A percentile compares a stretch with the other conserved stretches of the same genome.
Conservation (phyloP, 2,113 vertebrate species). For the Condylura cristata region DNA sequence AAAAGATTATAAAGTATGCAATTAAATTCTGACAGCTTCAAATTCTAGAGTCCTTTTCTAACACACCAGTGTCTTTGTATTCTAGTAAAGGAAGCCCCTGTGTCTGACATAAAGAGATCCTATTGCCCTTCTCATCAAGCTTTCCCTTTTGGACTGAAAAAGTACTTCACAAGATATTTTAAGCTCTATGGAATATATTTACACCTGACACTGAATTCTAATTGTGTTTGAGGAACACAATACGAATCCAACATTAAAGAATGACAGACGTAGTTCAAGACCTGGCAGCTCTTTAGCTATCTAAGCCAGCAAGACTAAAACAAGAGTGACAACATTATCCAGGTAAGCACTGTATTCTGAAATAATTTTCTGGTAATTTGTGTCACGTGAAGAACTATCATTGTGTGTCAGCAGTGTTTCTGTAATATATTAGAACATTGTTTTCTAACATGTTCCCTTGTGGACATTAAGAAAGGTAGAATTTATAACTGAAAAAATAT, state of each 20-base stretch:
- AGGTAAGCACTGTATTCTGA: neutral
- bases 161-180: slow-evolving; percentile 27
- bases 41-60: neutral
- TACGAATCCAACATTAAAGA: slow-evolving; percentile 10
- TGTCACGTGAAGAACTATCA: neutral
- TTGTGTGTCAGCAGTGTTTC: neutral
- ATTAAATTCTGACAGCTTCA: neutral
- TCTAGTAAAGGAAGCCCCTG: slow-evolving; percentile 21
- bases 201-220: neutral
- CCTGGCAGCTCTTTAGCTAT: neutral
- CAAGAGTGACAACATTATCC: neutral
- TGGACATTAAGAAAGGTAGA: neutral
- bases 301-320: neutral
- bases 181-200: neutral
- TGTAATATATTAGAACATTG: neutral
- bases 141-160: slow-evolving; percentile 42
- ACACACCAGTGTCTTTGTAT: slow-evolving; percentile 23
- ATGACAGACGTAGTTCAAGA: neutral
- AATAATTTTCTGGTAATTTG: neutral
- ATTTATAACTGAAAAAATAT: neutral
- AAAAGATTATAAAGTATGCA: neutral
- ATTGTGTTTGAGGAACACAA: neutral
- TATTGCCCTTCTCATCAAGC: slow-evolving; percentile 10
- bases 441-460: neutral
- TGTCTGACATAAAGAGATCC: neutral